Evolutionary conservation across 2,797 vertebrate genomes (phyloP).

Genomic region (Manis javanica): DNA sequence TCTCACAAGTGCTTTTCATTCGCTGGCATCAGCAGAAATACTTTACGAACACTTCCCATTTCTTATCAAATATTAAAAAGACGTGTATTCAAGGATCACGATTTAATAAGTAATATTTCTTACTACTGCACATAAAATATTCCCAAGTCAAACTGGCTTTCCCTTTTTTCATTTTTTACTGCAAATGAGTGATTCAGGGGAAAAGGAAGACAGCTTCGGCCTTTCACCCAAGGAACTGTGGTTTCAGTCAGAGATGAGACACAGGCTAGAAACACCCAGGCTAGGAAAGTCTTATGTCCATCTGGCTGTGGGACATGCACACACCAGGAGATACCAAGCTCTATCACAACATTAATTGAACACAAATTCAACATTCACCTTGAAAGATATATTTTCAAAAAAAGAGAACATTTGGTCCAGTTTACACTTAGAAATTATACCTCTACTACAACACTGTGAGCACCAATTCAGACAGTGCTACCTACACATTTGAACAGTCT

Average conservation of each 20-base stretch:
- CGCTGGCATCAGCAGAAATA: not conserved
- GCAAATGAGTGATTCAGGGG: not conserved
- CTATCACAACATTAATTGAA: not conserved
- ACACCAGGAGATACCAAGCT: not conserved
- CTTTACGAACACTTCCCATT: not conserved
- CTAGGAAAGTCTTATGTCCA: not conserved
- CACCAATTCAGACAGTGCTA: not conserved
- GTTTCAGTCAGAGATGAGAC: not conserved
- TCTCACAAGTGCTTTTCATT: not conserved
- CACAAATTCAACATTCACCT: not conserved
- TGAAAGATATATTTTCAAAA: not conserved
- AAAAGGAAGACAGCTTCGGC: not conserved
- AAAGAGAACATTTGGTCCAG: not conserved
- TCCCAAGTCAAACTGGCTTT: not conserved
- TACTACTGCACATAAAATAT: not conserved
- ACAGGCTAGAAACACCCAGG: not conserved
- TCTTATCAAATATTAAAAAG: not conserved
- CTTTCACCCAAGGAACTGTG: not conserved
- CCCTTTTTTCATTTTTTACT: not conserved
- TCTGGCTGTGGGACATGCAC: not conserved
- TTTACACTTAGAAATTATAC: not conserved
- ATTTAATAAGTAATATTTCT: not conserved
- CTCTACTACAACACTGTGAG: not conserved
- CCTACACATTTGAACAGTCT: not conserved
- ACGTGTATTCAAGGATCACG: not conserved